Evolutionary conservation across 1,140 invertebrate genomes (phyloP).

Genomic region (Drosophila punjabiensis): DNA sequence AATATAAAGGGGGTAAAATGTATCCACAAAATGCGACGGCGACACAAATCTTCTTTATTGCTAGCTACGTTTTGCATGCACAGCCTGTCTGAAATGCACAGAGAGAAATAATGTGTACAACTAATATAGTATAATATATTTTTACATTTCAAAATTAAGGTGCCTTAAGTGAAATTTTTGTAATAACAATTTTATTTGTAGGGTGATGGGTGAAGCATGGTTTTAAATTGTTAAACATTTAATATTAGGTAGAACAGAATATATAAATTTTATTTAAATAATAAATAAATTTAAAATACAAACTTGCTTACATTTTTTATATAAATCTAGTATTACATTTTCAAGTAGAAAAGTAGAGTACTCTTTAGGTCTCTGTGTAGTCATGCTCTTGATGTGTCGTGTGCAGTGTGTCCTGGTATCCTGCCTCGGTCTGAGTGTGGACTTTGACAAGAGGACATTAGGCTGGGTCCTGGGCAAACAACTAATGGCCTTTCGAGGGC

Average conservation of each 20-base stretch:
- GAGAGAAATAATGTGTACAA: not conserved
- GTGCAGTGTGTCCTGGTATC: conserved; percentile 18
- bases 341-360: no score
- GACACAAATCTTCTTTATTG: conserved; percentile 83
- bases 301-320: not conserved
- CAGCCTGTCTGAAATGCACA: conserved; percentile 29
- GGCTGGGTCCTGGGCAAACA: conserved; percentile 73
- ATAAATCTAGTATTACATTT: not conserved
- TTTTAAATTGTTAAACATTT: not conserved
- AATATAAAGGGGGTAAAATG: conserved; percentile 47
- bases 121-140: no score
- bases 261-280: not conserved
- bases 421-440: conserved; percentile 32
- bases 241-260: no score
- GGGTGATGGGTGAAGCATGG: not conserved
- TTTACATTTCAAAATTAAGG: no score
- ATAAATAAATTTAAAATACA: not conserved
- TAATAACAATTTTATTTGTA: not conserved
- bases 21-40: conserved; percentile 75
- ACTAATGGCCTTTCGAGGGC: conserved; percentile 81
- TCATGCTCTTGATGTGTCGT: not conserved
- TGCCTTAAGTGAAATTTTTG: not conserved
- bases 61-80: conserved; percentile 73
- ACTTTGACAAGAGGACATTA: conserved; percentile 80
- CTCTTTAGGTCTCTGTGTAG: no score